These are phyloP conservation scores for Zaprionus inermis DNA, from an alignment of 1,140 invertebrate genomes.

Conservation along the genomic window DNA sequence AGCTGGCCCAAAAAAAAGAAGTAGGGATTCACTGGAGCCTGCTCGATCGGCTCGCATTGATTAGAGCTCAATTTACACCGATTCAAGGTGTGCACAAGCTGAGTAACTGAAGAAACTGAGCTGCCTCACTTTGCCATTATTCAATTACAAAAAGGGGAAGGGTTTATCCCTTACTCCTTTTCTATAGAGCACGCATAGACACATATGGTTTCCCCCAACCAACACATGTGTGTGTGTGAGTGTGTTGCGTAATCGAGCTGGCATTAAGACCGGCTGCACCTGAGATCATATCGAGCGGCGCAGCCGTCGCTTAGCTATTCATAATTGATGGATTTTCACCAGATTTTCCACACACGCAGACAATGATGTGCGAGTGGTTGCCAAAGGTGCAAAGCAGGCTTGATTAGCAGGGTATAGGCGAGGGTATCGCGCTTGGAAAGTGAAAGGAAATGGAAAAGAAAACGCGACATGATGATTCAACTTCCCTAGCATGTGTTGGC, in stretches of 20 bases:
- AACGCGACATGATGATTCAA: too few relatives aligned
- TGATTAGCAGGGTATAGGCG: background rate
- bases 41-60: slow-evolving; percentile 59
- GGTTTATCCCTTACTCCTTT: background rate
- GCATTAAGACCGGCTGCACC: slow-evolving; percentile 29
- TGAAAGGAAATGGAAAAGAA: background rate
- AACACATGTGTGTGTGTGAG: too few relatives aligned
- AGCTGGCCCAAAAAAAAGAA: slow-evolving; percentile 55
- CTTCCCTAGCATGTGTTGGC: too few relatives aligned
- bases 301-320: slow-evolving; percentile 7
- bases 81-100: slow-evolving; percentile 54
- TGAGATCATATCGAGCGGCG: slow-evolving; percentile 29
- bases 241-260: slow-evolving; percentile 51
- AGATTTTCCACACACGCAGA: slow-evolving; percentile 3
- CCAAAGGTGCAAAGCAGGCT: slow-evolving; percentile 19
- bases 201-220: slow-evolving; percentile 60
- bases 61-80: slow-evolving; percentile 72
- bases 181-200: slow-evolving; percentile 55
- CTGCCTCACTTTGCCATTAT: slow-evolving; percentile 53
- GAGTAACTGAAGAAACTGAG: slow-evolving; percentile 46
- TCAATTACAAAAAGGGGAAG: slow-evolving; percentile 44
- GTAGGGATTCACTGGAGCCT: slow-evolving; percentile 3
- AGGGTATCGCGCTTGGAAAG: background rate
- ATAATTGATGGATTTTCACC: slow-evolving; percentile 3
- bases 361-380: slow-evolving; percentile 2